These are phyloP conservation scores for Heliconius melpomene DNA, from an alignment of 1,140 invertebrate genomes.

Conservation along the genomic window DNA sequence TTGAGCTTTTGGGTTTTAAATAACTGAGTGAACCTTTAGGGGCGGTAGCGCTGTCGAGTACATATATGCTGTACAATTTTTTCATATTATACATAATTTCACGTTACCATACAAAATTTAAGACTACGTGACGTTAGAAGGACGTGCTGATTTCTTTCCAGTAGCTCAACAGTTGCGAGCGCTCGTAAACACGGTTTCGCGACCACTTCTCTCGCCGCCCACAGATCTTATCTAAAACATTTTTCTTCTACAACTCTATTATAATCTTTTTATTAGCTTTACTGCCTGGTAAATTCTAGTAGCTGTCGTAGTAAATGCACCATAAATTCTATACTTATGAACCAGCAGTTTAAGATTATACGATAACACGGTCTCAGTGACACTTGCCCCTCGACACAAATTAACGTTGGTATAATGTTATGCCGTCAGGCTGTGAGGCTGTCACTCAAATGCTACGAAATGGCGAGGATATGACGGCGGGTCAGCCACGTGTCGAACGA, in stretches of 20 bases:
- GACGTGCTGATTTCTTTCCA: slow-evolving; percentile 43
- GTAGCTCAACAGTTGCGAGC: slow-evolving; percentile 21
- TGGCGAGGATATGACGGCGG: slow-evolving; percentile 73
- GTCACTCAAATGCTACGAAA: slow-evolving; percentile 79
- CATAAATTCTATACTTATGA: slow-evolving; percentile 69
- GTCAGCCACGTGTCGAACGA: slow-evolving; percentile 76
- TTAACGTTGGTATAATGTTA: slow-evolving; percentile 76
- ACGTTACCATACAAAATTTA: slow-evolving; percentile 66
- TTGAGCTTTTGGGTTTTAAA: slow-evolving; percentile 78
- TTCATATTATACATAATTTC: slow-evolving; percentile 66
- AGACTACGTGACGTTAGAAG: slow-evolving; percentile 61
- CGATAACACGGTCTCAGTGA: slow-evolving; percentile 64
- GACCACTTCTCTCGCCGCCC: slow-evolving; percentile 39
- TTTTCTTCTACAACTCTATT: slow-evolving; percentile 43
- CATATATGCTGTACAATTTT: slow-evolving; percentile 60
- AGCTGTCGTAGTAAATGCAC: slow-evolving; percentile 67
- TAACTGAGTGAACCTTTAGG: slow-evolving; percentile 66
- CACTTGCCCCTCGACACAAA: slow-evolving; percentile 65
- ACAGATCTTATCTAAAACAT: slow-evolving; percentile 49
- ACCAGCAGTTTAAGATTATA: slow-evolving; percentile 61
- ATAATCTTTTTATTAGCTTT: slow-evolving; percentile 49
- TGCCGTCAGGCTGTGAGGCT: slow-evolving; percentile 59
- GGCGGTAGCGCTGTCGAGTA: slow-evolving; percentile 54
- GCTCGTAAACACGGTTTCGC: slow-evolving; percentile 36
- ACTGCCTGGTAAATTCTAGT: slow-evolving; percentile 64